phyloP scores from a whole-genome alignment of 2,113 vertebrate species.

The Malaclemys terrapin region DNA sequence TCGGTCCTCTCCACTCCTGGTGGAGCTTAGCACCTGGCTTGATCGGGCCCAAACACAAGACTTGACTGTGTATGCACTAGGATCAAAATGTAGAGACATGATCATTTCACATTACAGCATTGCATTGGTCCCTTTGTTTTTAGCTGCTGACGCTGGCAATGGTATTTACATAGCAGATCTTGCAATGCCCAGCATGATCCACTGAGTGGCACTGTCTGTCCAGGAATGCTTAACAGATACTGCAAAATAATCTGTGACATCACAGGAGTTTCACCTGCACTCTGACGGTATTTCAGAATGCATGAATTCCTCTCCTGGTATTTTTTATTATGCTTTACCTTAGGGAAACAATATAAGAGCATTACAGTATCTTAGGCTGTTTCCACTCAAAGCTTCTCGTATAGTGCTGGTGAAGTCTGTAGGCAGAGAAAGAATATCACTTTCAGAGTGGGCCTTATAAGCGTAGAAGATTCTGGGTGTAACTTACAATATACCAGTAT shows the following conservation, averaged over 20 bases:
- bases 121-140: not conserved
- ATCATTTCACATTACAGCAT: accelerated
- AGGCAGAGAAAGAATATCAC: not conserved
- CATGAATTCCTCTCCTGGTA: not conserved
- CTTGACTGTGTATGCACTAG: not conserved
- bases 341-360: not conserved
- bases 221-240: slow-evolving; percentile 13
- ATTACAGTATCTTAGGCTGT: not conserved
- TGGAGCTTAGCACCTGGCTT: accelerated
- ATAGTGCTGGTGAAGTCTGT: not conserved
- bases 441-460: not conserved
- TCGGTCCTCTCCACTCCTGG: accelerated
- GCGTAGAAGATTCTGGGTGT: accelerated
- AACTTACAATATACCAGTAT: accelerated
- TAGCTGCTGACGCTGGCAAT: not conserved
- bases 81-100: accelerated
- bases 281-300: not conserved
- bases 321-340: not conserved
- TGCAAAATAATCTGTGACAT: not conserved
- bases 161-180: not conserved
- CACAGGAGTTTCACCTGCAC: not conserved
- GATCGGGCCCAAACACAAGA: accelerated
- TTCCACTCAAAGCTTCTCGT: not conserved
- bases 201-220: slow-evolving; percentile 67
- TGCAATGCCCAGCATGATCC: slow-evolving; percentile 36